Evolutionary conservation across 1,140 invertebrate genomes (phyloP).

Genomic region (Pachyrhynchus sulphureomaculatus): DNA sequence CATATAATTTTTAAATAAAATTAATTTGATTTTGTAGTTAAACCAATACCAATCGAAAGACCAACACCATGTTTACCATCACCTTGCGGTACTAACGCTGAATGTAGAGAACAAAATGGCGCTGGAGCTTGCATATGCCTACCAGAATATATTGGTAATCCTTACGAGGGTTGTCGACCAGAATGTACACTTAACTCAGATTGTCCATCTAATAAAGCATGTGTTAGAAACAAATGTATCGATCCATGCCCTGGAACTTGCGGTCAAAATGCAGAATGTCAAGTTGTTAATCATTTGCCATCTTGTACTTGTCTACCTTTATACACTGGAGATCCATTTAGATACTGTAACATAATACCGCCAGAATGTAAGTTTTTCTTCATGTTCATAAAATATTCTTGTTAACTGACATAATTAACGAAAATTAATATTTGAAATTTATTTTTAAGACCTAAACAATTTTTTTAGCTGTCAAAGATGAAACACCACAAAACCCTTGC

Average conservation of each 20-base stretch:
- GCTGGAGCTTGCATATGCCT: constrained; percentile 67
- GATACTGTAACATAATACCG: constrained; percentile 54
- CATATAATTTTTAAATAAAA: no score
- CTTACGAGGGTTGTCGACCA: constrained; percentile 71
- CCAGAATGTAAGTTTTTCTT: constrained; percentile 59
- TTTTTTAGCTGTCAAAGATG: constrained; percentile 43
- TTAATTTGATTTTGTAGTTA: constrained; percentile 36
- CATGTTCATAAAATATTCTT: no score
- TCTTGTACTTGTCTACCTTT: constrained; percentile 59
- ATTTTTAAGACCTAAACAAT: neutral
- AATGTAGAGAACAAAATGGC: constrained; percentile 66
- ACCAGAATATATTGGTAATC: constrained; percentile 68
- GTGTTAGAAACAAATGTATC: constrained; percentile 61
- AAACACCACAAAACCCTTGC: constrained; percentile 59
- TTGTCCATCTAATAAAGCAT: constrained; percentile 63
- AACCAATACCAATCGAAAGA: constrained; percentile 43
- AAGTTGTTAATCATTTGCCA: constrained; percentile 60
- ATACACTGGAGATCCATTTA: constrained; percentile 64
- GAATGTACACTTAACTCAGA: constrained; percentile 71
- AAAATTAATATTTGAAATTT: no score
- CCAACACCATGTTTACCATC: constrained; percentile 64
- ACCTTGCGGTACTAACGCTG: constrained; percentile 71
- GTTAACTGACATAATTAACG: no score
- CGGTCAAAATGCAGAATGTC: constrained; percentile 63
- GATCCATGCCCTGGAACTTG: constrained; percentile 69